Evolutionary conservation across 2,113 vertebrate species (phyloP).

Genomic region (Gnathonemus longibarbis): DNA sequence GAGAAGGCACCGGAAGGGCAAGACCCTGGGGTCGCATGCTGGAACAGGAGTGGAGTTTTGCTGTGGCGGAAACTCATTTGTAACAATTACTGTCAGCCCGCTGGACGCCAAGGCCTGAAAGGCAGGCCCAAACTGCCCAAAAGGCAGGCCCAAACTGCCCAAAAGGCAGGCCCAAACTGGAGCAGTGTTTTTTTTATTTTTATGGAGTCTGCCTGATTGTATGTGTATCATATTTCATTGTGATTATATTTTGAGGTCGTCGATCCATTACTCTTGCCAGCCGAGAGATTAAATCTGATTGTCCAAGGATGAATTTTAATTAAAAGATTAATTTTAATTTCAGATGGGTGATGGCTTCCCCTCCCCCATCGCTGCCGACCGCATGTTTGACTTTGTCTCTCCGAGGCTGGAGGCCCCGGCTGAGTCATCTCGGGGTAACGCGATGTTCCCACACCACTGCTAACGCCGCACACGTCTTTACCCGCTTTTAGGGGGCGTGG

Average conservation of each 20-base stretch:
- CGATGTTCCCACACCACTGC: conserved; percentile 72
- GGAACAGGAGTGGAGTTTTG: conserved; percentile 78
- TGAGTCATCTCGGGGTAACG: conserved; percentile 79
- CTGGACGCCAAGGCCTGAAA: conserved; percentile 73
- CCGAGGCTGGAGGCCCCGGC: conserved; percentile 73
- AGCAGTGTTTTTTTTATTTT: background rate
- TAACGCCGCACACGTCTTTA: conserved; percentile 78
- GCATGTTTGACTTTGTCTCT: conserved; percentile 83
- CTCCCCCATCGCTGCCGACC: conserved; percentile 76
- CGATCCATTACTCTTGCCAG: conserved; percentile 84
- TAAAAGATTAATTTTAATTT: conserved; percentile 93
- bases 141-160: conserved; percentile 70
- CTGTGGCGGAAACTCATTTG: conserved; percentile 79
- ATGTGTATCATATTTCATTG: conserved; percentile 85
- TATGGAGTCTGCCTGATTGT: conserved; percentile 72
- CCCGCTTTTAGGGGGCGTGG: conserved; percentile 53
- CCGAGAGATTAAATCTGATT: conserved; percentile 89
- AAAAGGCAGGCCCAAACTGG: conserved; percentile 70
- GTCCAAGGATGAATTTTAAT: conserved; percentile 93
- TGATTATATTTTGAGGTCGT: conserved; percentile 91
- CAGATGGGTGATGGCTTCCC: conserved; percentile 82
- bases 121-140: conserved; percentile 70
- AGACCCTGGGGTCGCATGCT: conserved; percentile 44
- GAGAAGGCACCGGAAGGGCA: background rate
- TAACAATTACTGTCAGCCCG: conserved; percentile 85